Base-by-base conservation (phyloP, 2,888 invertebrate genomes). In the Globia sparganii region DNA sequence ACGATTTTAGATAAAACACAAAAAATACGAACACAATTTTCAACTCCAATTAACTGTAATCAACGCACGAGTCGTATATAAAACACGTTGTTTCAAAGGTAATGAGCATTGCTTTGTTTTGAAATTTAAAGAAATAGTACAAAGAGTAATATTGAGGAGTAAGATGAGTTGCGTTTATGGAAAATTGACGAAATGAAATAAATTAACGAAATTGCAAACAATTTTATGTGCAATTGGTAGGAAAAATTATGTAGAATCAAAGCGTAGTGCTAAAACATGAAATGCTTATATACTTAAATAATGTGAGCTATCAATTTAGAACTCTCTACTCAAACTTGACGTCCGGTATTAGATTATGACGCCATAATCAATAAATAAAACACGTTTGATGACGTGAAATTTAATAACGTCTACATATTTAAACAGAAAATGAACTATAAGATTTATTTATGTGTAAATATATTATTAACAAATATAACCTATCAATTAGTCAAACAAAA, bases 31-130 rank as follows among this genome's bases (percentile, higher is more conserved):
- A 72, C 58, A 62, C 25, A 67, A 69, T 75, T 69, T 82, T 67
- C 49, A 46, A 70, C 69, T 67, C 21, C 40, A 75, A 81, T 75
- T 84, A 80, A 62, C 31, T 66, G 34, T 83, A 62, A 75, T 66
- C 64, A 70, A 61, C 34, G 18, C 66, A 69, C 66, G 28, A 40
- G 69, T 37, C 9, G 9, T 40, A 49, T 65, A 46, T 4, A 65
- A 73, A 79, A 74, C 25, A 62, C 13, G 61, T 70, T 73, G 21
- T 78, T 74, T 62, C 72, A 65, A 49, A 67, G 34, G 43, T 79
- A 84, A 81, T 85, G 69, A 74, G 61, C 31, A 67, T 77, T 66
- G 43, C 46, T 78, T 72, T 66, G 64, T 75, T 76, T 77, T 64
- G 28, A 68, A 77, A 59, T 62, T 40, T 65, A 71, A n/a, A 40